Base-by-base conservation (phyloP, 2,888 invertebrate species). In the Pristionchus mayeri region DNA sequence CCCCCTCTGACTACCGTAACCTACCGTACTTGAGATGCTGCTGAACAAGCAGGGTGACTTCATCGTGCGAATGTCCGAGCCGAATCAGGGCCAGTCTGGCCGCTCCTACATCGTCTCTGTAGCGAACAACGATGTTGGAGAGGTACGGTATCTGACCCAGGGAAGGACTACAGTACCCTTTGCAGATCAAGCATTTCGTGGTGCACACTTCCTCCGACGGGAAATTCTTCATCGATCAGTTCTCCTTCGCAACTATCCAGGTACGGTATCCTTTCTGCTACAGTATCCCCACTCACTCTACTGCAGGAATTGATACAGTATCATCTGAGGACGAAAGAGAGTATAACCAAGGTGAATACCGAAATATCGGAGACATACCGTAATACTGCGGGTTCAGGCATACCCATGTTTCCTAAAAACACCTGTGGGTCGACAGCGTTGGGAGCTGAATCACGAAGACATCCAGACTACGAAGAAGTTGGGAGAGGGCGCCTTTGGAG, bases 401-500 rank as follows among this genome's bases (percentile, higher is more conserved):
- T 71, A 71, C 71, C 37, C 50, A 1, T 78, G 76, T n/a, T 21
- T 34, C 11, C 76, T 78, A 11, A 48, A 52, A 21, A 78, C 50
- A 3, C 76, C 76, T 3, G 76, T 78, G 21, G 76, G 76, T 30
- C 76, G 76, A 1, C 76, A 78, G 50, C 34, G 75, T 9, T 91
- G 90, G 90, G 91, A 90, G 71, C 86, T 88, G n/a, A 75, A 79
- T 7, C 91, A 90, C 75, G 87, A 87, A 2, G 88, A 90, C 75
- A 88, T 91, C 85, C 85, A 84, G n/a, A 76, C 87, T 18, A 86
- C 86, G 54, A 90, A 89, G 85, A 89, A 89, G 85, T 79, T 90
- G 34, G 91, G 91, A 9, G 90, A 90, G 80, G 89, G 91, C 48
- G 90, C 90, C 9, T 90, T 90, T 78, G 91, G 91, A 52, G 90